Base-by-base conservation (phyloP, 2,797 vertebrate species). In the Sebastes steindachneri region DNA sequence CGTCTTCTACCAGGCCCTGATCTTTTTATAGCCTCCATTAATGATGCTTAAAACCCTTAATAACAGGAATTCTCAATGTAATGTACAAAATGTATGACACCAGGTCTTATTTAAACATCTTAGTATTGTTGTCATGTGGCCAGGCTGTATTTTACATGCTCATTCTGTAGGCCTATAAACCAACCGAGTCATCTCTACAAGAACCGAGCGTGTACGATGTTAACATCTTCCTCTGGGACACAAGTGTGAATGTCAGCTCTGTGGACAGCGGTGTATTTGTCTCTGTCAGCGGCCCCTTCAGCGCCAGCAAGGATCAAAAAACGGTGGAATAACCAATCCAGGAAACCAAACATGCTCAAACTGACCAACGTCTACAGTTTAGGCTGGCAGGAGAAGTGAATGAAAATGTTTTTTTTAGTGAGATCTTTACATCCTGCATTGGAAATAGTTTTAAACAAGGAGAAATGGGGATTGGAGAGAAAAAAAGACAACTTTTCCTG, bases 341-440 rank as follows among this genome's bases (percentile, higher is more conserved):
- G 85, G 64, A 93, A 88, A 88, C 68, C 71, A 66, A 86, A 80
- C 63, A 15, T 73, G 73, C 68, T 74, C 12, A 67, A 85, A 70
- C 53, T 71, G 65, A 88, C 68, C 62, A 2, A 75, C 63, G 71
- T 77, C 68, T 69, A 54, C 26, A 28, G 48, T 84, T 86, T 83
- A 23, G 68, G 33, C 54, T 80, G 73, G 76, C 79, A 70, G 48
- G 66, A 41, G 58, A 77, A 68, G 57, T 68, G n/a, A 51, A 9
- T 2, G 45, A 77, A 65, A 64, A 65, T 71, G 33, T 8, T 6
- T 48, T 71, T 57, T 65, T 73, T 51, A 19, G 37, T 6, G 28
- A 54, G 67, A 64, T 79, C 77, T 79, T 72, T 84, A 72, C 51
- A 37, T 83, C 51, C 17, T 59, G 9, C 53, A 21, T 10, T 63